Percentiles rank a stretch among this genome's conserved stretches.
These are phyloP conservation scores for Bambusicola thoracicus DNA, from an alignment of 2,113 vertebrate genomes.

Conservation along the genomic window DNA sequence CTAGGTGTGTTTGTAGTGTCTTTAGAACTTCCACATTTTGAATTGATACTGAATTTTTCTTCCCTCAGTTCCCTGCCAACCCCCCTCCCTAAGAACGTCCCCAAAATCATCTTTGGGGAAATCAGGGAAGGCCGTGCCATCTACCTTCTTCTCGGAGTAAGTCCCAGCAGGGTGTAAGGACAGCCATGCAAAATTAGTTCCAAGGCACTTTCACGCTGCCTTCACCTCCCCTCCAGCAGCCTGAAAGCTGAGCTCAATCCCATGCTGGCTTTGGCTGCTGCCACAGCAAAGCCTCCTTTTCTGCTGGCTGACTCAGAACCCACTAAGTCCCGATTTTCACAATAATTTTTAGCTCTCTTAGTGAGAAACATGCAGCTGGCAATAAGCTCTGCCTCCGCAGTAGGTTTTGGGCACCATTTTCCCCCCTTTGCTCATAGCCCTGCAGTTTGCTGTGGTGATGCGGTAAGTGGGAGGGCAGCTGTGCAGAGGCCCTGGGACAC, in stretches of 20 bases:
- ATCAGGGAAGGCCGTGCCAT: background rate
- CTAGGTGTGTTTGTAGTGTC: slow-evolving; percentile 14
- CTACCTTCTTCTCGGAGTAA: background rate
- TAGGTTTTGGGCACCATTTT: rapidly evolving
- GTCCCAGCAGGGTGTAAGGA: background rate
- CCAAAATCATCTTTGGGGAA: background rate
- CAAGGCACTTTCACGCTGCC: background rate
- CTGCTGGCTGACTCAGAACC: slow-evolving; percentile 44
- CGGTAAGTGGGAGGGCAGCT: background rate
- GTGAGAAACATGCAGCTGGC: rapidly evolving
- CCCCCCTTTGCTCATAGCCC: rapidly evolving
- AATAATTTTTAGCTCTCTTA: background rate
- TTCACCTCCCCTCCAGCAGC: background rate
- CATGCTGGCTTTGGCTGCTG: slow-evolving; percentile 56
- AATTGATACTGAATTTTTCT: background rate
- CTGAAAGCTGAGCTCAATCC: background rate
- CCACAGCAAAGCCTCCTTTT: slow-evolving; percentile 57
- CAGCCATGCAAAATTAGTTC: background rate
- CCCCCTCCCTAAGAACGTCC: background rate
- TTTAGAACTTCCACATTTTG: slow-evolving; percentile 53
- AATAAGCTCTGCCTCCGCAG: rapidly evolving
- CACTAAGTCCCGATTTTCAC: background rate
- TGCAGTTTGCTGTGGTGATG: background rate
- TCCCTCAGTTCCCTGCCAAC: background rate
- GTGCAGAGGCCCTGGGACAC: background rate